Percentiles rank a stretch among this genome's conserved stretches.
phyloP scores from a whole-genome alignment of 1,140 invertebrate species.

The Atta cephalotes region DNA sequence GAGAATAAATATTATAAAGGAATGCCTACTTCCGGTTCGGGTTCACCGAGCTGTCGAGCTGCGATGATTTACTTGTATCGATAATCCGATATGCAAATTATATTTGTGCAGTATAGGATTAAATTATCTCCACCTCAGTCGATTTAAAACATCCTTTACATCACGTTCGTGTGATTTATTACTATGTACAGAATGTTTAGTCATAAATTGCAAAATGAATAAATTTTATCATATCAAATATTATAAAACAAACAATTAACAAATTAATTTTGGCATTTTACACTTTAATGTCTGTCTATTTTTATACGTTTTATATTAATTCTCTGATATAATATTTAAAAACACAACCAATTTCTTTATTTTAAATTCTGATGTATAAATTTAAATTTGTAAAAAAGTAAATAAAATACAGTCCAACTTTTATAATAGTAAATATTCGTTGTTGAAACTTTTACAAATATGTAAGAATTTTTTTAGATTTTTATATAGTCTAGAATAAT shows the following conservation, averaged over 20 bases:
- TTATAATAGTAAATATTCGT: no score
- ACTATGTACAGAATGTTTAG: neutral
- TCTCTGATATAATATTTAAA: no score
- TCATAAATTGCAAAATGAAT: neutral
- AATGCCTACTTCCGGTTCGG: neutral
- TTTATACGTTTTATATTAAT: neutral
- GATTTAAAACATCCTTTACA: constrained; percentile 12
- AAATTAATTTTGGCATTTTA: neutral
- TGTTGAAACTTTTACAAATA: no score
- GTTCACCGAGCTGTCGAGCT: neutral
- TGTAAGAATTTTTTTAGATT: no score
- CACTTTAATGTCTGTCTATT: neutral
- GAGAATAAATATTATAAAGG: neutral
- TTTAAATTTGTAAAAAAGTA: no score
- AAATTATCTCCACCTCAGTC: neutral
- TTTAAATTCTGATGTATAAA: no score
- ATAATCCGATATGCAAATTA: constrained; percentile 39
- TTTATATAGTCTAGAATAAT: no score
- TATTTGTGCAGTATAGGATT: constrained; percentile 16
- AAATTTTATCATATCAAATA: neutral
- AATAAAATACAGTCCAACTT: no score
- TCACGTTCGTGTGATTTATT: constrained; percentile 4
- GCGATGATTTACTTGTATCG: constrained; percentile 16
- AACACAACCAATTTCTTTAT: no score
- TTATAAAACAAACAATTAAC: no score